A percentile compares a stretch with the other conserved stretches of the same genome.
phyloP scores from a whole-genome alignment of 2,888 invertebrate species.

The Cheilosia urbana region DNA sequence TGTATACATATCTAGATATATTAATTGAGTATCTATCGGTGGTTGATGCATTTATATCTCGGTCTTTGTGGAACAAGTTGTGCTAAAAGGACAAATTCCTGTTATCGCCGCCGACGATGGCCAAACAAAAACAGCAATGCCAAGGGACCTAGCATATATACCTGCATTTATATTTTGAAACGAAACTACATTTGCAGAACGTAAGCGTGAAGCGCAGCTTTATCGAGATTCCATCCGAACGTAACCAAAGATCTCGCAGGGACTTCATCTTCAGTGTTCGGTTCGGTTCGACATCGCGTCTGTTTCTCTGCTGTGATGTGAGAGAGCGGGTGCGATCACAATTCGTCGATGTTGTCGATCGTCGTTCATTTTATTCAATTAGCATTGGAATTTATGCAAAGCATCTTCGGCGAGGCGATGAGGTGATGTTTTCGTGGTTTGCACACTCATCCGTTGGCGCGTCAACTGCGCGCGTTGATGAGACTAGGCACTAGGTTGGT shows the following conservation, averaged over 20 bases:
- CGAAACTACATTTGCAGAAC: constrained; percentile 55
- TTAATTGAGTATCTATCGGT: constrained; percentile 71
- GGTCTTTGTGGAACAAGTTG: constrained; percentile 55
- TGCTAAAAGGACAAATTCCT: constrained; percentile 67
- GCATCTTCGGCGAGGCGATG: constrained; percentile 66
- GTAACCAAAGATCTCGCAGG: constrained; percentile 35
- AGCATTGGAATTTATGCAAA: constrained; percentile 79
- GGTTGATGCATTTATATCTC: constrained; percentile 63
- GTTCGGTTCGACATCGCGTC: constrained; percentile 9
- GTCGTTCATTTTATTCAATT: constrained; percentile 79
- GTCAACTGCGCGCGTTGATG: constrained; percentile 62
- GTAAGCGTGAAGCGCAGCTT: constrained; percentile 63
- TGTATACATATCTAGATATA: constrained; percentile 59
- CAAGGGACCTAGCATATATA: constrained; percentile 52
- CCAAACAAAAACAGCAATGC: constrained; percentile 44
- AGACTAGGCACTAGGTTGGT: too few species aligned
- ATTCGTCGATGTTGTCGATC: constrained; percentile 75
- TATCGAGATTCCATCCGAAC: constrained; percentile 57
- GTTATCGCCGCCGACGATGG: constrained; percentile 61
- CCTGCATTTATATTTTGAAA: neutral
- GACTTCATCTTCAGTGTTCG: constrained; percentile 1
- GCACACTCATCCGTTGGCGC: constrained; percentile 63
- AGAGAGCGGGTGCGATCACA: constrained; percentile 75
- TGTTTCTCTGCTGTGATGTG: constrained; percentile 40
- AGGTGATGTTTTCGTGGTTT: constrained; percentile 69